phyloP scores from a whole-genome alignment of 2,797 vertebrate species.

The Argyrosomus regius region DNA sequence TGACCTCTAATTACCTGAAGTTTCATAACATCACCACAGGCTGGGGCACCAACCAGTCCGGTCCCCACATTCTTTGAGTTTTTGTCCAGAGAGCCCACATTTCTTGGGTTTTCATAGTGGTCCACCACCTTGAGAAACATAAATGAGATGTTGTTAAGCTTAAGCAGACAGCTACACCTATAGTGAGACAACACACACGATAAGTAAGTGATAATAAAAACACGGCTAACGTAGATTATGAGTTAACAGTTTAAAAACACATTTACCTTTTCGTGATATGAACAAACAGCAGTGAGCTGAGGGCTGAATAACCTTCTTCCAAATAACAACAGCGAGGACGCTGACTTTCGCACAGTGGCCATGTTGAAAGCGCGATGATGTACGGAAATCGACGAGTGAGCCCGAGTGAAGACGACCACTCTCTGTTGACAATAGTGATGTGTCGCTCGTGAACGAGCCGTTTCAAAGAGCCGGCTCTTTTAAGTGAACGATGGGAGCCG shows the following conservation, averaged over 20 bases:
- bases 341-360: constrained; percentile 70
- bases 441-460: too few relatives aligned
- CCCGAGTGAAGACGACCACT: background rate
- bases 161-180: background rate
- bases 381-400: constrained; percentile 56
- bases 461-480: too few relatives aligned
- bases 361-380: constrained; percentile 62
- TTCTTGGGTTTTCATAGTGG: constrained; percentile 98
- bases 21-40: constrained; percentile 98
- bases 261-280: constrained; percentile 84
- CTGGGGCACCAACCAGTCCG: constrained; percentile 95
- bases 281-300: constrained; percentile 51
- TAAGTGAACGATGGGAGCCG: too few relatives aligned
- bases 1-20: constrained; percentile 87
- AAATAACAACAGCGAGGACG: constrained; percentile 65
- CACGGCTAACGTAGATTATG: fast-evolving
- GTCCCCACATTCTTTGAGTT: constrained; percentile 94
- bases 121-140: constrained; percentile 90
- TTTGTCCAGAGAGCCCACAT: constrained; percentile 95
- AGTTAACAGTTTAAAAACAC: background rate
- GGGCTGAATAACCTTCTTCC: constrained; percentile 56
- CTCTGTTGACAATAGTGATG: constrained; percentile 50
- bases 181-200: background rate
- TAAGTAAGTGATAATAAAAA: background rate
- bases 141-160: background rate